Evolutionary conservation across 2,113 vertebrate genomes (phyloP).

Genomic region (Microcebus griseorufus): DNA sequence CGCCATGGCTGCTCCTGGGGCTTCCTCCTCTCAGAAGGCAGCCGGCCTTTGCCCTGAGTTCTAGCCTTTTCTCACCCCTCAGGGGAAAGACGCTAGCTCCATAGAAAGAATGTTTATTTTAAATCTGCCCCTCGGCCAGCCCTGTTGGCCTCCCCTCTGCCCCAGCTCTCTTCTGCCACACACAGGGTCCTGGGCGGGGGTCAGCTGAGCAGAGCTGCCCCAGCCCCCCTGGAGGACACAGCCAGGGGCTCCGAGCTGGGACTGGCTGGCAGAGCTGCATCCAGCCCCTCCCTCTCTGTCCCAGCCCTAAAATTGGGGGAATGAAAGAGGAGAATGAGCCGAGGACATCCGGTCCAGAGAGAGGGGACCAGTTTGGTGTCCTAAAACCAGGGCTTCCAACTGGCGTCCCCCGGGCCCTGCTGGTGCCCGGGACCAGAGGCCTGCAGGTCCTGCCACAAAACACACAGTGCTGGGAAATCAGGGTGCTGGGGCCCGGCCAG

Average conservation of each 20-base stretch:
- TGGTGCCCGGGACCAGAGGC: background rate
- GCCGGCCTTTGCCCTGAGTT: rapidly evolving
- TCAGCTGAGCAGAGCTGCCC: background rate
- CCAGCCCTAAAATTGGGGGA: background rate
- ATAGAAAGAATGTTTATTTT: background rate
- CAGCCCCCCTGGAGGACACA: background rate
- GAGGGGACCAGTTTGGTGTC: background rate
- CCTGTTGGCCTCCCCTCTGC: too few species aligned
- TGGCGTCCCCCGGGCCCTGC: background rate
- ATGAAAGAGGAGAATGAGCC: background rate
- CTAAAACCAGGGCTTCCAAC: slow-evolving; percentile 15
- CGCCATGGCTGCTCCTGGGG: background rate
- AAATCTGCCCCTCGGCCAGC: background rate
- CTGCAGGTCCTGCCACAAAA: background rate
- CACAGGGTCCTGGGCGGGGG: rapidly evolving
- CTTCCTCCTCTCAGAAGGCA: background rate
- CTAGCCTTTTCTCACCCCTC: background rate
- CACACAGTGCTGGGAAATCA: slow-evolving; percentile 38
- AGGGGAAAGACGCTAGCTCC: background rate
- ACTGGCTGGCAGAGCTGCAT: background rate
- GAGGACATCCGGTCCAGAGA: background rate
- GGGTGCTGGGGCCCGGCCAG: slow-evolving; percentile 46
- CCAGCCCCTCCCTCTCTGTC: background rate
- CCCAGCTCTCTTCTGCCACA: background rate
- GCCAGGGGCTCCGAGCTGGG: rapidly evolving